Conservation (phyloP, 2,113 vertebrate species). For the Garra rufa region DNA sequence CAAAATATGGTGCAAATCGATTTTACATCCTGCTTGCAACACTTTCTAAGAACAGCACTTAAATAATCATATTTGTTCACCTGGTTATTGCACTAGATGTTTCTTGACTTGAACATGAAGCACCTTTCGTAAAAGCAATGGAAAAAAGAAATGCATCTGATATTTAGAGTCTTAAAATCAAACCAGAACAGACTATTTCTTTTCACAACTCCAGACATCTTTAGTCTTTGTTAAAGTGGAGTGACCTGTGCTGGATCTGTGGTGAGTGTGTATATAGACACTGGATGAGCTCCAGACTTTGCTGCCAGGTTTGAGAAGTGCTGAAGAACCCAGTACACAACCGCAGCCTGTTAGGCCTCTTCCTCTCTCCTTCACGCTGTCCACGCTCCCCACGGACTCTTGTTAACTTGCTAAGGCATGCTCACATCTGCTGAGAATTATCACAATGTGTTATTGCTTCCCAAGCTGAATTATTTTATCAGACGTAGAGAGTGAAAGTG, state of each 20-base stretch:
- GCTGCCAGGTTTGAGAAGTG: constrained; percentile 26
- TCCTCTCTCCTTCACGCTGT: constrained; percentile 21
- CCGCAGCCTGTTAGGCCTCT: constrained; percentile 12
- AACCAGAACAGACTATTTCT: background rate
- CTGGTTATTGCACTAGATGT: background rate
- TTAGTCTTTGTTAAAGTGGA: background rate
- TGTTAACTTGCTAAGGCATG: constrained; percentile 72
- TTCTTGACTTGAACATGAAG: background rate
- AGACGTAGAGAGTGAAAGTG: constrained; percentile 51
- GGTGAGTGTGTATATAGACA: background rate
- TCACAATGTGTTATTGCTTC: constrained; percentile 73
- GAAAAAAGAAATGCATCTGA: background rate
- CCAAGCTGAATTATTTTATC: constrained; percentile 74
- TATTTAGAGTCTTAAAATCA: background rate
- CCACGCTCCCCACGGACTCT: constrained; percentile 62
- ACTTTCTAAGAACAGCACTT: background rate
- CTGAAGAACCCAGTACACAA: constrained; percentile 10
- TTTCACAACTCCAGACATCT: background rate
- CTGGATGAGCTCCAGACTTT: constrained; percentile 15
- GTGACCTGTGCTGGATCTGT: constrained; percentile 12
- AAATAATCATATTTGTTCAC: background rate
- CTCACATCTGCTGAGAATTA: constrained; percentile 77
- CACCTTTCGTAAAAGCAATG: background rate
- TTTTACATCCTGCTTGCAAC: background rate
- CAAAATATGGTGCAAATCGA: background rate